phyloP scores from a whole-genome alignment of 2,888 invertebrate species.

The Ceraclea dissimilis region DNA sequence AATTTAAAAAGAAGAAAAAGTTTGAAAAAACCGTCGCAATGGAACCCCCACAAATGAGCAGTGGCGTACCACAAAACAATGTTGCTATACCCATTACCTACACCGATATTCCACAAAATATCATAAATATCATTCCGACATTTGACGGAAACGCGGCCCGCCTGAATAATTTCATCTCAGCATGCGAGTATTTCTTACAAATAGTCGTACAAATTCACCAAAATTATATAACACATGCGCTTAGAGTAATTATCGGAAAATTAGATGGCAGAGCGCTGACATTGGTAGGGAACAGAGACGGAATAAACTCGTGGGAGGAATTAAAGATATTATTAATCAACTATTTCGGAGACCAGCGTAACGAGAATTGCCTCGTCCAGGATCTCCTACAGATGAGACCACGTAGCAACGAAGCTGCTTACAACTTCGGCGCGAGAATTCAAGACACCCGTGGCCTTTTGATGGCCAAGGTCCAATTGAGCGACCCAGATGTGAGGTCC shows the following conservation, averaged over 20 bases:
- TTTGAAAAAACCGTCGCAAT: no score
- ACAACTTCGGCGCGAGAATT: neutral
- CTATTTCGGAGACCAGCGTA: neutral
- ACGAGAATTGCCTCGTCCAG: neutral
- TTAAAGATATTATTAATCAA: neutral
- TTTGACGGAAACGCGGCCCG: no score
- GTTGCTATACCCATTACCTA: no score
- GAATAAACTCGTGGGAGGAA: neutral
- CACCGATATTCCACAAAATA: no score
- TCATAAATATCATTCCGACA: no score
- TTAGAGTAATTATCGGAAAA: neutral
- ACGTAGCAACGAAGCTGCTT: neutral
- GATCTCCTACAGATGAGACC: neutral
- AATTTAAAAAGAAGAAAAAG: no score
- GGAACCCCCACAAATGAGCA: no score
- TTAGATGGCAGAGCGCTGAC: neutral
- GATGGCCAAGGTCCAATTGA: neutral
- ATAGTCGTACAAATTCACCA: no score
- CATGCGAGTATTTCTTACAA: no score
- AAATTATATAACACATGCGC: no score
- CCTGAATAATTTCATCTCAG: no score
- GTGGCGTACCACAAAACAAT: no score
- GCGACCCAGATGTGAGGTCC: neutral
- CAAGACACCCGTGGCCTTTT: neutral
- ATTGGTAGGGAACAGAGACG: neutral